Base-by-base conservation (phyloP, 1,140 invertebrate species). In the Phthorimaea operculella region DNA sequence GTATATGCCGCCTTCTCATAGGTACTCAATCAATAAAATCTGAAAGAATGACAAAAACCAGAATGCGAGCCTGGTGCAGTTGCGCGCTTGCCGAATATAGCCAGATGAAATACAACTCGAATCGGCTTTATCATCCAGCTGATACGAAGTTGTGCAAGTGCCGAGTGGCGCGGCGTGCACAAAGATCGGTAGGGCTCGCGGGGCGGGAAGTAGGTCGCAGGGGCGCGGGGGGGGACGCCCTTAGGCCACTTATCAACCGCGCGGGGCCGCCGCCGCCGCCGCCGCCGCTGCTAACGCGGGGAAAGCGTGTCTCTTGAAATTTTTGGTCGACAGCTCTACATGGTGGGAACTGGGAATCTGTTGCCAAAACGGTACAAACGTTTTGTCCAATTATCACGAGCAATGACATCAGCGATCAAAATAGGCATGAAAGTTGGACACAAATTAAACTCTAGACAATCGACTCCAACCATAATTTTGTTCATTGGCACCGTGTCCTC, bases 181-280 rank as follows among this genome's bases (percentile, higher is more conserved):
- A 81, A 80, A 83, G 78, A 83, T 83, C 76, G 76, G 66, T 67
- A 79, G 75, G 79, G 74, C 76, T 8, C 21, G 21, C 21, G 73
- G 66, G 65, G 65, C 64, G 67, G 74, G 63, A 84, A 73, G 62
- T 84, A 71, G 81, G 81, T 81, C 81, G 69, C 39, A 55, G 69
- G 68, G 68, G 78, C 51, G 66, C 62, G 73, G 66, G 70, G 63
- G 60, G 57, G 73, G 71, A 78, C 72, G 77, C 81, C 81, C 76
- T 82, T 80, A 77, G 77, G 72, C 79, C 72, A 82, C 78, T 84
- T 82, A 82, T 82, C 79, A 82, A 79, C 61, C 73, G 71, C 70
- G 72, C 66, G 57, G 64, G 69, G 74, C 72, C 74, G 69, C 66
- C 65, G 70, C 21, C 6, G 21, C 21, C 21, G 21, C 21, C 66